These are phyloP conservation scores for Ataeniobius toweri DNA, from an alignment of 2,797 vertebrate genomes.

Conservation along the genomic window DNA sequence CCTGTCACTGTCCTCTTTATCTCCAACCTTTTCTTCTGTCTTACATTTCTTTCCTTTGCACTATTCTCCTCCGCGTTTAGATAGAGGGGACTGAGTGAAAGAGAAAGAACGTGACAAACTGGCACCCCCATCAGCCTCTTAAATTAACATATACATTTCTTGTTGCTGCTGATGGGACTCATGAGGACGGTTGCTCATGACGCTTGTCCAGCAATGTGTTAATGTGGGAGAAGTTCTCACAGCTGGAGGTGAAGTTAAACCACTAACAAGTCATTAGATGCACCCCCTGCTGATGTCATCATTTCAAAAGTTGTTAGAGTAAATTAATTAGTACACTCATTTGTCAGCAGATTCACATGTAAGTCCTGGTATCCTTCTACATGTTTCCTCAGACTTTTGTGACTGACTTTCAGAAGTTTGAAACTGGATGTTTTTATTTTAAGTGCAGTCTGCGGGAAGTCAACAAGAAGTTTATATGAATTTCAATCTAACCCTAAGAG, in stretches of 20 bases:
- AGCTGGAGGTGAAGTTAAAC: constrained; percentile 23
- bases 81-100: constrained; percentile 13
- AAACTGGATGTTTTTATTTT: not conserved
- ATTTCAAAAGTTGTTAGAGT: constrained; percentile 50
- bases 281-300: constrained; percentile 61
- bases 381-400: not conserved
- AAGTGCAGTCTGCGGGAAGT: not conserved
- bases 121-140: constrained; percentile 28
- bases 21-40: constrained; percentile 39
- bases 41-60: constrained; percentile 41
- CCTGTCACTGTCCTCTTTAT: constrained; percentile 59
- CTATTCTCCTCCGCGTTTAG: constrained; percentile 26
- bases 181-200: constrained; percentile 6
- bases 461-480: not conserved
- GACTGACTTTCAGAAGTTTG: not conserved
- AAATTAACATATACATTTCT: constrained; percentile 52
- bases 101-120: constrained; percentile 38
- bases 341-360: not conserved
- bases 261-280: constrained; percentile 37
- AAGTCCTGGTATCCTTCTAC: not conserved
- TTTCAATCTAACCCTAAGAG: not conserved
- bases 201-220: constrained; percentile 17
- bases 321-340: constrained; percentile 45
- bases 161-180: constrained; percentile 24
- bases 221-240: constrained; percentile 22